Percentiles rank a stretch among this genome's conserved stretches.
Conservation (phyloP, 2,113 vertebrate species). For the Pteronura brasiliensis region DNA sequence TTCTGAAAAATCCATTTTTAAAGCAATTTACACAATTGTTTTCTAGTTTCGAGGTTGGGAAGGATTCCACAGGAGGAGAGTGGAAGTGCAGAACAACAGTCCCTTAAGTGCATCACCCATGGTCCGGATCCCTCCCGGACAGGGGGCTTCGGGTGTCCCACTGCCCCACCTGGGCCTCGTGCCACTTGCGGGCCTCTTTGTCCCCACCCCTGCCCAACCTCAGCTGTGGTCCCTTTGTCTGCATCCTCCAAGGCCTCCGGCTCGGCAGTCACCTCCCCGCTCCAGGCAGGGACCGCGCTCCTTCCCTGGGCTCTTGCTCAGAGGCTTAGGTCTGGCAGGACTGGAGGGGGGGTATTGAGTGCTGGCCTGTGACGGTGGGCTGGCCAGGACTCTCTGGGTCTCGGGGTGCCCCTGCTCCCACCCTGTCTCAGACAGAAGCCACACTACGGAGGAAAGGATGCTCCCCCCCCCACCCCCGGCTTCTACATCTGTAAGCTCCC, state of each 20-base stretch:
- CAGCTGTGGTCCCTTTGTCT: neutral
- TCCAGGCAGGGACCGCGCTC: neutral
- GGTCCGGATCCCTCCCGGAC: fast-evolving
- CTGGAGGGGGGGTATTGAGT: fast-evolving
- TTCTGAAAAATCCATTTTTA: neutral
- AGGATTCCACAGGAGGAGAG: neutral
- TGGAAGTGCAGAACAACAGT: neutral
- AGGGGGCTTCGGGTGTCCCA: fast-evolving
- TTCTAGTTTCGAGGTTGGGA: neutral
- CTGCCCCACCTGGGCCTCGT: neutral
- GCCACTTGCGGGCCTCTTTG: neutral
- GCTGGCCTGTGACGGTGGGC: fast-evolving
- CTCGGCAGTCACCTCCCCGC: neutral
- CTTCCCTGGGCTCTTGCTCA: neutral
- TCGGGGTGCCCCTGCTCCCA: fast-evolving
- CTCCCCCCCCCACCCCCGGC: fast-evolving
- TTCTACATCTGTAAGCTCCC: fast-evolving
- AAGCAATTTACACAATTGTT: neutral
- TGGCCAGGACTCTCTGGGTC: fast-evolving
- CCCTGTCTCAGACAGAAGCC: neutral
- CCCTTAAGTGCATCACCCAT: neutral
- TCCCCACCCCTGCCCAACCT: fast-evolving
- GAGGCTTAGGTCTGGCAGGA: fast-evolving
- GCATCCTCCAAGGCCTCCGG: fast-evolving
- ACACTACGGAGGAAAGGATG: fast-evolving